A percentile compares a stretch with the other conserved stretches of the same genome.
Evolutionary conservation across 1,140 invertebrate genomes (phyloP).

Genomic region (Bursaphelenchus mucronatus): DNA sequence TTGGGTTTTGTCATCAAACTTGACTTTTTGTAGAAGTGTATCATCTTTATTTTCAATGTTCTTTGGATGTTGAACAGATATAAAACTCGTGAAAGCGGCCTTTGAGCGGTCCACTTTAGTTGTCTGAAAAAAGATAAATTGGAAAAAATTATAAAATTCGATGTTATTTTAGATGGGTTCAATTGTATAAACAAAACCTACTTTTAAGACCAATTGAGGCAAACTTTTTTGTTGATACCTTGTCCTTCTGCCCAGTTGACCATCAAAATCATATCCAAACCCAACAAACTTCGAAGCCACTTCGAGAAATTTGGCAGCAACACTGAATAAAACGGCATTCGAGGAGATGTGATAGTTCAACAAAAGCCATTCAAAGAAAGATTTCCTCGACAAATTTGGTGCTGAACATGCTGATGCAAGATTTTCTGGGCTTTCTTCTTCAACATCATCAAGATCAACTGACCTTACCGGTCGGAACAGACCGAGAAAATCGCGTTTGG

Average conservation of each 20-base stretch:
- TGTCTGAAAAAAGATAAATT: slow-evolving; percentile 6
- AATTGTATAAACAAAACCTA: slow-evolving; percentile 21
- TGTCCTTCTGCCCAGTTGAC: slow-evolving; percentile 14
- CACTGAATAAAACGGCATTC: not conserved
- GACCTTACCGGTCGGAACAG: not conserved
- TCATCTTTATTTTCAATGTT: slow-evolving; percentile 20
- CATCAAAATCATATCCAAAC: slow-evolving; percentile 14
- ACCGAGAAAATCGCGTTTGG: not conserved
- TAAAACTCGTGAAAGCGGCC: not conserved
- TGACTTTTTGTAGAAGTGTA: slow-evolving; percentile 19
- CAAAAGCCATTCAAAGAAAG: slow-evolving; percentile 16
- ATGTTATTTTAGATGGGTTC: not conserved
- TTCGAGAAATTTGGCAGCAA: slow-evolving; percentile 7
- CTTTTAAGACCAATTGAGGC: slow-evolving; percentile 19
- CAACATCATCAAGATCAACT: not conserved
- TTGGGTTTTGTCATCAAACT: slow-evolving; percentile 15
- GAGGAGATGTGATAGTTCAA: slow-evolving; percentile 8
- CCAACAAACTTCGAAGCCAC: slow-evolving; percentile 12
- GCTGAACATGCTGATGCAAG: not conserved
- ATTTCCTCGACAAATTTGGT: not conserved
- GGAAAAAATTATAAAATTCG: slow-evolving; percentile 1
- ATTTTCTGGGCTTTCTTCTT: not conserved
- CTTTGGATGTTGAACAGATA: slow-evolving; percentile 11
- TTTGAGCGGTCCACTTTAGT: not conserved
- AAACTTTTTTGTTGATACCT: slow-evolving; percentile 20